These are phyloP conservation scores for Ciconia boyciana DNA, from an alignment of 2,113 vertebrate species.

Conservation along the genomic window DNA sequence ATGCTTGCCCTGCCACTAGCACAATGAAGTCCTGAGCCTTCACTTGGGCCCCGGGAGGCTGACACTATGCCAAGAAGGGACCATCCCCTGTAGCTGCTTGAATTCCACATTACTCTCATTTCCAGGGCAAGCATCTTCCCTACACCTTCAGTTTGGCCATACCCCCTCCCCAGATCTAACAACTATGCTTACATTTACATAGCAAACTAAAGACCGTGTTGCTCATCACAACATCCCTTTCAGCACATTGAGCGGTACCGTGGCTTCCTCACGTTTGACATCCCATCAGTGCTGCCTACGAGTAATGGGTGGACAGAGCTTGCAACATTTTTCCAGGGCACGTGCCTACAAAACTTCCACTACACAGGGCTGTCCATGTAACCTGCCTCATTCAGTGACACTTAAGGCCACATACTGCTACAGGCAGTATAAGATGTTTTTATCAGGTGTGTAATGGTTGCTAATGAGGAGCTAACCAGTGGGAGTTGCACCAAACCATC, in stretches of 20 bases:
- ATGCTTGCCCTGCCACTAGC: background rate
- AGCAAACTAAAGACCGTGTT: background rate
- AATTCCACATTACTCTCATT: background rate
- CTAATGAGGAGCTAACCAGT: conserved; percentile 48
- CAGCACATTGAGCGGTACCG: background rate
- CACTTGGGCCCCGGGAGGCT: background rate
- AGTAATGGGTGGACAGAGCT: background rate
- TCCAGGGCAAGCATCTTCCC: background rate
- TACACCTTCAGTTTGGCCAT: background rate
- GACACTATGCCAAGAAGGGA: background rate
- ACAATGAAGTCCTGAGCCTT: background rate
- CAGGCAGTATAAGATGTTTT: background rate
- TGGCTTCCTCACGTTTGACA: background rate
- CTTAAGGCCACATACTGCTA: conserved; percentile 40
- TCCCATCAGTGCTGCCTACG: background rate
- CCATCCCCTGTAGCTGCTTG: background rate
- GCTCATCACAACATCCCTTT: background rate
- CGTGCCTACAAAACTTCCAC: background rate
- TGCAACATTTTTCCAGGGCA: background rate
- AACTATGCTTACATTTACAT: background rate
- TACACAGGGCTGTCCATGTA: background rate
- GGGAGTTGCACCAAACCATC: conserved; percentile 38
- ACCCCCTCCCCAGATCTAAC: background rate
- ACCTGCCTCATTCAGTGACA: background rate
- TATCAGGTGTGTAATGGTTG: conserved; percentile 9